phyloP scores from a whole-genome alignment of 2,113 vertebrate genomes.

The Phrynocephalus versicolor region DNA sequence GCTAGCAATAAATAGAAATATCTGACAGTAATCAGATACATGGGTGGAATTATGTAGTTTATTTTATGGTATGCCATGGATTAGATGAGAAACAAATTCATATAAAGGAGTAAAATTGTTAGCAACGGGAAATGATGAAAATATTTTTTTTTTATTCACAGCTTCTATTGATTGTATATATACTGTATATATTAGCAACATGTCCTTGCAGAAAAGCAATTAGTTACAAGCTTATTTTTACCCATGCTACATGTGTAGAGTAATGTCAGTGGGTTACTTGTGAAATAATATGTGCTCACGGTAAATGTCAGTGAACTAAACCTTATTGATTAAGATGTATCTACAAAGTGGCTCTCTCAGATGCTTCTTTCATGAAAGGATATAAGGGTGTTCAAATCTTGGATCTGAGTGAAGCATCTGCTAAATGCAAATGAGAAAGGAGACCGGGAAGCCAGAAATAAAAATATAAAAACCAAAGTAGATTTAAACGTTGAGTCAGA shows the following conservation, averaged over 20 bases:
- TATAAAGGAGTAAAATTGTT: not conserved
- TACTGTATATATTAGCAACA: not conserved
- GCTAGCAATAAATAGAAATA: not conserved
- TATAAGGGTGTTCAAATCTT: not conserved
- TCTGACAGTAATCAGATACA: not conserved
- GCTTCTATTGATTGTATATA: not conserved
- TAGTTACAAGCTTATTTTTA: not conserved
- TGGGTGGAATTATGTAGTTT: not conserved
- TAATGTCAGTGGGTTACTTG: not conserved
- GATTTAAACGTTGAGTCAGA: too few species aligned
- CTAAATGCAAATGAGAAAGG: not conserved
- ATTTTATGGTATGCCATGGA: not conserved
- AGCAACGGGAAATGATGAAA: not conserved
- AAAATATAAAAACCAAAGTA: too few species aligned
- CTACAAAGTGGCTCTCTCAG: not conserved
- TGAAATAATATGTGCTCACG: not conserved
- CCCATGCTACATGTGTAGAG: not conserved
- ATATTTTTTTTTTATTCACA: not conserved
- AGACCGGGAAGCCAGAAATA: not conserved
- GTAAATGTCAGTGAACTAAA: not conserved
- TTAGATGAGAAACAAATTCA: not conserved
- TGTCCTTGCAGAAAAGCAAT: not conserved
- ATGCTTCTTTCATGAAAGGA: not conserved
- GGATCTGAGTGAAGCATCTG: not conserved
- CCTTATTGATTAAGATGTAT: conserved; percentile 1